Base-by-base conservation (phyloP, 1,140 invertebrate species). In the Apis cerana region DNA sequence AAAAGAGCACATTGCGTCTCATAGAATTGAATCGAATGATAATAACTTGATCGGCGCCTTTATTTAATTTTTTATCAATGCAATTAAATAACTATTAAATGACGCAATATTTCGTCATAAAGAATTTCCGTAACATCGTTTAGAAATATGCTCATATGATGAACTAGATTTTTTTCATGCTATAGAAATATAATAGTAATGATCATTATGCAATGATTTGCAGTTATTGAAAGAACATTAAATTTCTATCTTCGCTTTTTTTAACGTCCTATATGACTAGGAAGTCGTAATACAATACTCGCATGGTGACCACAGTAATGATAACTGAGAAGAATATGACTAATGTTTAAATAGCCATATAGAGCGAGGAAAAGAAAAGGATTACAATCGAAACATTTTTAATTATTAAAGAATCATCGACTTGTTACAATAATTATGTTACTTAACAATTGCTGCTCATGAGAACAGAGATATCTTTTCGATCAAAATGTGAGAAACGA, bases 21-120 rank as follows among this genome's bases (percentile, higher is more conserved):
- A 21, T 23, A 23, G 75, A 85, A 85, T 85, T 59, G 43, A 80
- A 77, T 71, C 52, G 33, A 56, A 17, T 19, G 79, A 86, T 76
- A 82, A 59, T 17, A 8, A 80, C 27, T 48, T 48, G 33, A 15
- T 10, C 56, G 71, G 19, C 54, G 67, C 56, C 72, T 75, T 75
- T 50, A 69, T 75, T 61, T 21, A 48, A 23, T 64, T 43, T 33
- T 23, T 48, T 23, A n/a, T 19, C 17, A 19, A 15, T 21, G 8
- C n/a, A 27, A 64, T 74, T 15, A 12, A 65, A 33, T 12, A 54
- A 10, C 17, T n/a, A 1, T 15, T 17, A 50, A 23, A n/a, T 43
- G 56, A 67, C 10, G 52, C 68, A 65, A 67, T 43, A 0, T 71
- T 62, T 1, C 56, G 17, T 0, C 12, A 15, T 23, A 62, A 61